phyloP scores from a whole-genome alignment of 2,113 vertebrate genomes.

The Phalacrocorax carbo region DNA sequence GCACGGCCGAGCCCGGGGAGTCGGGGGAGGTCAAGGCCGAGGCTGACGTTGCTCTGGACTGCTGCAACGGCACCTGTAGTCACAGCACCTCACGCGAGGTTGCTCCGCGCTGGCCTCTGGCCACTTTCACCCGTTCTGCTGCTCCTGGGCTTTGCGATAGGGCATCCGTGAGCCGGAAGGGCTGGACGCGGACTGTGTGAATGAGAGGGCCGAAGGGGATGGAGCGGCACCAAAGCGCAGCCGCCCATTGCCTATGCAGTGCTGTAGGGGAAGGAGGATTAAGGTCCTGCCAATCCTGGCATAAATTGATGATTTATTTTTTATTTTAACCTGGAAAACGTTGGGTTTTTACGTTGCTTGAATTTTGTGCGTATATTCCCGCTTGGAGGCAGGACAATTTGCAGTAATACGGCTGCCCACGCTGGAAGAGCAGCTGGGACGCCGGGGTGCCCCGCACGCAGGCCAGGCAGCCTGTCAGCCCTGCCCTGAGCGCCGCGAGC shows the following conservation, averaged over 20 bases:
- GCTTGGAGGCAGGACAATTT: accelerated
- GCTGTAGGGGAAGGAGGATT: background rate
- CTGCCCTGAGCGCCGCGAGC: background rate
- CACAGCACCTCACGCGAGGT: background rate
- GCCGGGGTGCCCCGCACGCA: no score
- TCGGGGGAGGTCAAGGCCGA: background rate
- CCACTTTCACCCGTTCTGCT: background rate
- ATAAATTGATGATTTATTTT: background rate
- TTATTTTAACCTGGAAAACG: background rate
- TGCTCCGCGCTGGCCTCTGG: background rate
- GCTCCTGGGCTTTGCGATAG: accelerated
- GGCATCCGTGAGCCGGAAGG: accelerated
- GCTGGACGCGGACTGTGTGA: accelerated
- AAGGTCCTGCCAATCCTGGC: background rate
- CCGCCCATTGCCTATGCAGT: accelerated
- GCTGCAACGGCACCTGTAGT: background rate
- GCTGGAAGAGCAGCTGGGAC: background rate
- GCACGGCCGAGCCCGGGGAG: background rate
- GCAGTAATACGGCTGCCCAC: accelerated
- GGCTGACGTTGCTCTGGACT: background rate
- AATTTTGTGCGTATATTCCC: background rate
- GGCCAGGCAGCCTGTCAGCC: background rate
- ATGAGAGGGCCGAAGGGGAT: background rate
- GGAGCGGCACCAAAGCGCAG: accelerated
- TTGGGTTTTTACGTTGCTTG: background rate